Percentiles rank a stretch among this genome's conserved stretches.
Evolutionary conservation across 2,888 invertebrate species (phyloP).

Genomic region (Colostygia pectinataria): DNA sequence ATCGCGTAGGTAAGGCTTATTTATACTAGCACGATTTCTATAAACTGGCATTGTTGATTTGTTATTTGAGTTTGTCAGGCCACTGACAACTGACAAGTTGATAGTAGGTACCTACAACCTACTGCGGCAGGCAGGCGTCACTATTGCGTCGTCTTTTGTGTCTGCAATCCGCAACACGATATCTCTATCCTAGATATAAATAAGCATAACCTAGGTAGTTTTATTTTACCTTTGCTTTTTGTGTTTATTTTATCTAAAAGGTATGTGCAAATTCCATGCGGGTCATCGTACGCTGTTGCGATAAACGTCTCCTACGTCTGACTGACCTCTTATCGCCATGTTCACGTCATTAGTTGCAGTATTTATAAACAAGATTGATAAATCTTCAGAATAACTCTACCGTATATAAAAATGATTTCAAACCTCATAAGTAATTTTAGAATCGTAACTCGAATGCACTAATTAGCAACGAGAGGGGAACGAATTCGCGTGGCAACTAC

Average conservation of each 20-base stretch:
- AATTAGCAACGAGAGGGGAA: constrained; percentile 52
- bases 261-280: constrained; percentile 5
- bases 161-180: constrained; percentile 49
- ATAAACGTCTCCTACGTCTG: constrained; percentile 27
- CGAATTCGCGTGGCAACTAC: constrained; percentile 45
- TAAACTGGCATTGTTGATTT: too few species aligned
- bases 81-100: too few species aligned
- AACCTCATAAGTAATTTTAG: constrained; percentile 44
- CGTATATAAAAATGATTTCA: constrained; percentile 45
- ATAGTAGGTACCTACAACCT: constrained; percentile 37
- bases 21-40: too few species aligned
- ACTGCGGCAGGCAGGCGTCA: constrained; percentile 37
- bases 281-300: constrained; percentile 24
- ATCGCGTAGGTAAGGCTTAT: too few species aligned
- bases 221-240: not conserved
- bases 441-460: constrained; percentile 51
- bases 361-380: constrained; percentile 28
- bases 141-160: constrained; percentile 40
- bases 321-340: constrained; percentile 56
- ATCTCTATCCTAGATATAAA: constrained; percentile 17
- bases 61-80: too few species aligned
- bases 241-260: constrained; percentile 14
- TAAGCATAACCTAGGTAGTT: not conserved
- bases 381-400: constrained; percentile 13
- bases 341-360: constrained; percentile 37